Evolutionary conservation across 2,113 vertebrate species (phyloP).

Genomic region (Nanorana parkeri): DNA sequence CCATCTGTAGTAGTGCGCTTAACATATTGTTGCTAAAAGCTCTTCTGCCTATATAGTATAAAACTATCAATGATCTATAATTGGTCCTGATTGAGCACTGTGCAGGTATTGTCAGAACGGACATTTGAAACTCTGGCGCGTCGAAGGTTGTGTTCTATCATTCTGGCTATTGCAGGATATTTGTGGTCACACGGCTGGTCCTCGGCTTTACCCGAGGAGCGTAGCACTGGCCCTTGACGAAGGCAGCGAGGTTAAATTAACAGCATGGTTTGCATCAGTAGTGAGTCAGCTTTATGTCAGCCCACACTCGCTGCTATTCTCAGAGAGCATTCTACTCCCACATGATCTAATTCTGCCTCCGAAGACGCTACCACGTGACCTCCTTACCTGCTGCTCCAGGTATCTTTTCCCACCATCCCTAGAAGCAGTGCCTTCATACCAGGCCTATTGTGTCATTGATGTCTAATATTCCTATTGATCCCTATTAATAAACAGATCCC

Average conservation of each 20-base stretch:
- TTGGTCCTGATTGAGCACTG: no score
- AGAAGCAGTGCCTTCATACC: background rate
- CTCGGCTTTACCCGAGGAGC: background rate
- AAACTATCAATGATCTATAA: no score
- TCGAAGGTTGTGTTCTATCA: background rate
- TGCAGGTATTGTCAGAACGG: no score
- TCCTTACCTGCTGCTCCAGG: background rate
- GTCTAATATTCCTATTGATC: background rate
- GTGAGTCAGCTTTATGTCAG: slow-evolving; percentile 46
- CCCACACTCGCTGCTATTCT: slow-evolving; percentile 55
- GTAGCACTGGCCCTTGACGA: slow-evolving; percentile 12
- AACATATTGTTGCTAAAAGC: no score
- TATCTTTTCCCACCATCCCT: background rate
- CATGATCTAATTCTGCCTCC: slow-evolving; percentile 36
- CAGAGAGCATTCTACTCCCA: slow-evolving; percentile 38
- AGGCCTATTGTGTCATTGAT: background rate
- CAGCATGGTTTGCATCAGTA: slow-evolving; percentile 33
- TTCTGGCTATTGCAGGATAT: background rate
- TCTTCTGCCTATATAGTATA: no score
- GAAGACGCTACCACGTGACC: background rate
- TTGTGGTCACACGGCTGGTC: background rate
- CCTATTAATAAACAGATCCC: background rate
- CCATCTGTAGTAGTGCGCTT: no score
- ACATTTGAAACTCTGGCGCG: no score
- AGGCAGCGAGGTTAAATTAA: slow-evolving; percentile 30